Percentiles rank a stretch among this genome's conserved stretches.
These are phyloP conservation scores for Falco biarmicus DNA, from an alignment of 2,797 vertebrate genomes.

Conservation along the genomic window DNA sequence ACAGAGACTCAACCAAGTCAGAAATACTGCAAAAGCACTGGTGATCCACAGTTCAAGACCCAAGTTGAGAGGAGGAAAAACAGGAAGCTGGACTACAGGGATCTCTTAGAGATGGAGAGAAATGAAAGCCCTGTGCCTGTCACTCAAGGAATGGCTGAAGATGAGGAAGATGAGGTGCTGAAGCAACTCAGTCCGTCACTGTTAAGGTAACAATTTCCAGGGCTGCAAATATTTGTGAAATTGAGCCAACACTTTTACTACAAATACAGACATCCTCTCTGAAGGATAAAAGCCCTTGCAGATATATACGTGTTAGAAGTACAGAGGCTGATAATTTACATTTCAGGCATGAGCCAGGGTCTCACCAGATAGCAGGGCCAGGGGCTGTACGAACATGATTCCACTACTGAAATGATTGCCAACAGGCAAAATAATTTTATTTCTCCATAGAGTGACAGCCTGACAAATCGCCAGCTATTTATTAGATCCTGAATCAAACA, in stretches of 20 bases:
- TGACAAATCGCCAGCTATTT: constrained; percentile 47
- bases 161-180: background rate
- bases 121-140: background rate
- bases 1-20: background rate
- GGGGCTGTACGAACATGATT: background rate
- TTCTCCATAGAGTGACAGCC: background rate
- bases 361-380: background rate
- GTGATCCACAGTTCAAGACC: background rate
- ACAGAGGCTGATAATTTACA: background rate
- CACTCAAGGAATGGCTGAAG: background rate
- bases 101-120: background rate
- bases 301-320: background rate
- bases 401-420: background rate
- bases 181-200: background rate
- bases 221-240: background rate
- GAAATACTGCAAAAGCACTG: background rate
- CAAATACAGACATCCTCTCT: background rate
- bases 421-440: constrained; percentile 21
- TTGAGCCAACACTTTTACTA: background rate
- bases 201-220: background rate
- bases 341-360: background rate
- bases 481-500: constrained; percentile 48
- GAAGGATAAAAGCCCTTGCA: background rate
- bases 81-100: background rate
- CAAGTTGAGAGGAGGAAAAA: background rate